phyloP scores from a whole-genome alignment of 2,797 vertebrate species.

The Echeneis naucrates region DNA sequence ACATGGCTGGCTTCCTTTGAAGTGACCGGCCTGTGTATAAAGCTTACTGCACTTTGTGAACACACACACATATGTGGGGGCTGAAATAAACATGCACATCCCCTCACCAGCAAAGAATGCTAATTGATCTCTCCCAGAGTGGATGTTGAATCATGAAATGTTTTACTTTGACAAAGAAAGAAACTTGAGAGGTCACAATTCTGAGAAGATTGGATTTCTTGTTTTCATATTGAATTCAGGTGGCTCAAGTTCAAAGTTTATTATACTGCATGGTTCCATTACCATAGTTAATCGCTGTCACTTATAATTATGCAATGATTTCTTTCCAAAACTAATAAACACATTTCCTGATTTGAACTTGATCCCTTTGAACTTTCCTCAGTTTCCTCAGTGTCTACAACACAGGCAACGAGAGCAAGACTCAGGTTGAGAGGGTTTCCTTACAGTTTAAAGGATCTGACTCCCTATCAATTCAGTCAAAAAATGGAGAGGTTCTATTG shows the following conservation, averaged over 20 bases:
- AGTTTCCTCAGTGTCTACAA: neutral
- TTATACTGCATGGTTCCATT: conserved; percentile 15
- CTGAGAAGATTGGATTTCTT: conserved; percentile 5
- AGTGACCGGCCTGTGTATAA: conserved; percentile 50
- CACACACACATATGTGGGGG: conserved; percentile 16
- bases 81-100: conserved; percentile 50
- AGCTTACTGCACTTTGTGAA: conserved; percentile 45
- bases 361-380: neutral
- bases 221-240: conserved; percentile 7
- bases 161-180: conserved; percentile 28
- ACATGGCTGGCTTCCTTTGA: conserved; percentile 63
- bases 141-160: conserved; percentile 41
- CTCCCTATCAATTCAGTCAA: neutral
- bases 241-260: conserved; percentile 22
- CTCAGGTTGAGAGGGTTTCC: neutral
- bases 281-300: neutral
- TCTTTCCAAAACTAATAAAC: conserved; percentile 43
- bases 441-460: neutral
- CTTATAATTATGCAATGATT: conserved; percentile 13
- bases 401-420: neutral
- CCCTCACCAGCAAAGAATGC: conserved; percentile 55
- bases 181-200: conserved; percentile 27
- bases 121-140: conserved; percentile 55
- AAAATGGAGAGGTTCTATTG: neutral
- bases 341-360: conserved; percentile 22